Conservation (phyloP, 2,113 vertebrate species). For the Anhinga rufa region DNA sequence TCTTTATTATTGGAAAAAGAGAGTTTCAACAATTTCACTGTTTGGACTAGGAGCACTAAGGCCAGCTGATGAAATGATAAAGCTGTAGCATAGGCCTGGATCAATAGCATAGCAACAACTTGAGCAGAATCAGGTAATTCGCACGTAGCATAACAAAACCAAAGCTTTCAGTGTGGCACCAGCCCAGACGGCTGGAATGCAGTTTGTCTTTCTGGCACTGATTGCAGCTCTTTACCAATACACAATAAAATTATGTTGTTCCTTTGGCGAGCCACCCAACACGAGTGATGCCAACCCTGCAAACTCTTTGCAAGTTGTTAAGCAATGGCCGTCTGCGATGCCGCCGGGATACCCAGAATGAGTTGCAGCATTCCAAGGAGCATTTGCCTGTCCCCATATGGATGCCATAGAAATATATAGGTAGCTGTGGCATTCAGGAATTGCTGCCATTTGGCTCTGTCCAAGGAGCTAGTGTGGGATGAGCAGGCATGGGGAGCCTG, state of each 20-base stretch:
- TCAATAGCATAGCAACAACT: background rate
- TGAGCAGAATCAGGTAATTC: background rate
- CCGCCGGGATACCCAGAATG: background rate
- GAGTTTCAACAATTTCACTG: background rate
- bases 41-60: background rate
- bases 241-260: background rate
- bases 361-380: background rate
- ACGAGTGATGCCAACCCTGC: rapidly evolving
- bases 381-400: rapidly evolving
- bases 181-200: background rate
- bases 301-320: background rate
- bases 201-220: background rate
- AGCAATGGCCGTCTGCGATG: rapidly evolving
- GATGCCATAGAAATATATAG: background rate
- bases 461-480: background rate
- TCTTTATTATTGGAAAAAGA: background rate
- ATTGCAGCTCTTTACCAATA: background rate
- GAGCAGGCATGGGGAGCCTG: background rate
- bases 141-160: rapidly evolving
- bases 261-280: background rate
- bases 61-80: background rate
- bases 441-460: background rate
- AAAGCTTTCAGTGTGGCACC: background rate
- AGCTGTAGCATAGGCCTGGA: background rate
- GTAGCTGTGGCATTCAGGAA: rapidly evolving